Percentiles rank a stretch among this genome's conserved stretches.
Conservation (phyloP, 2,797 vertebrate genomes). For the Eremophila alpestris region DNA sequence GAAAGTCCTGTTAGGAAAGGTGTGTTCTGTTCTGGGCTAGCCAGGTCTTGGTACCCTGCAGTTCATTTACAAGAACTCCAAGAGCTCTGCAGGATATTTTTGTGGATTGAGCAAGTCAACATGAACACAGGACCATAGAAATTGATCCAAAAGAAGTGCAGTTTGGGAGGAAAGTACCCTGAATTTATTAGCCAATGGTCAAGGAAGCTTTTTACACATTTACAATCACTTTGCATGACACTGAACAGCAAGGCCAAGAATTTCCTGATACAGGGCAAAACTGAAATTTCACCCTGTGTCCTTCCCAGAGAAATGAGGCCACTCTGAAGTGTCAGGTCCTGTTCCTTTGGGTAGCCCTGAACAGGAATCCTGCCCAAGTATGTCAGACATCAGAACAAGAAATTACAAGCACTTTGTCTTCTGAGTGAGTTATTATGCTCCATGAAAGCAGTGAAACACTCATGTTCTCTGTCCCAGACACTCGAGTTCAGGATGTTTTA, state of each 20-base stretch:
- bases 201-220: background rate
- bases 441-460: background rate
- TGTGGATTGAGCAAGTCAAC: background rate
- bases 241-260: background rate
- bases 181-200: background rate
- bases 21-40: background rate
- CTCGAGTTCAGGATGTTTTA: conserved; percentile 35
- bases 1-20: background rate
- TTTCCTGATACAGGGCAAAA: background rate
- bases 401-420: conserved; percentile 38
- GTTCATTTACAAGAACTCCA: background rate
- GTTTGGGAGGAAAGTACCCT: background rate
- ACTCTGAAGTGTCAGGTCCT: background rate
- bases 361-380: background rate
- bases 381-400: conserved; percentile 12
- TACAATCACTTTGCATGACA: fast-evolving
- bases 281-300: background rate
- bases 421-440: conserved; percentile 21
- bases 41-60: background rate
- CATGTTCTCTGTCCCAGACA: conserved; percentile 61
- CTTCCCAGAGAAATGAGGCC: background rate
- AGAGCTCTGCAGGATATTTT: background rate
- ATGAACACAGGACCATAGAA: background rate
- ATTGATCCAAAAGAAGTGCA: background rate
- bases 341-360: background rate